These are phyloP conservation scores for Catocala fraxini DNA, from an alignment of 2,888 invertebrate genomes.

Conservation along the genomic window DNA sequence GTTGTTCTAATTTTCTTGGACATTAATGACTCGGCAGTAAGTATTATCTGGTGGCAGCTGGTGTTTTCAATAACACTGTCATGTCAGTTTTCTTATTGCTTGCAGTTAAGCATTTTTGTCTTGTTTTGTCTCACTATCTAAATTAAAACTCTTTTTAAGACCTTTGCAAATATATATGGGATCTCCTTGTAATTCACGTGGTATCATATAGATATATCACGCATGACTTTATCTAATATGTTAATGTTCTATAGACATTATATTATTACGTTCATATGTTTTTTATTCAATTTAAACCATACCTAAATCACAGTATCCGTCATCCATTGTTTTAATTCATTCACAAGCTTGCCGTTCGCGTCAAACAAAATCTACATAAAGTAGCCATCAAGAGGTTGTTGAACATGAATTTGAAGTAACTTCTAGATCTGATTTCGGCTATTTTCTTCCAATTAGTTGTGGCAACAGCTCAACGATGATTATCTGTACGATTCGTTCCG, in stretches of 20 bases:
- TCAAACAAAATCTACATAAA: conserved; percentile 8
- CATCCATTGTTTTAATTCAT: neutral
- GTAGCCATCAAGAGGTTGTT: conserved; percentile 2
- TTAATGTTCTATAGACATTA: too few relatives aligned
- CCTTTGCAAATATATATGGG: too few relatives aligned
- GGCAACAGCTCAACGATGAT: conserved; percentile 65
- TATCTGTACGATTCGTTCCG: conserved; percentile 72
- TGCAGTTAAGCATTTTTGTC: too few relatives aligned
- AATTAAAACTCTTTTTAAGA: too few relatives aligned
- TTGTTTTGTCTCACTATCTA: too few relatives aligned
- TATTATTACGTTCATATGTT: too few relatives aligned
- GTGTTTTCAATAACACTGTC: too few relatives aligned
- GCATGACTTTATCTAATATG: too few relatives aligned
- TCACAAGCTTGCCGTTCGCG: neutral
- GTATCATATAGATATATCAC: too few relatives aligned
- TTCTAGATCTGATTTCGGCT: conserved; percentile 48
- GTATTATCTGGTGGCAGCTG: neutral
- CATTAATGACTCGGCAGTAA: neutral
- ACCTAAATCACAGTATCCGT: neutral
- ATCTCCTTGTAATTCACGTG: too few relatives aligned
- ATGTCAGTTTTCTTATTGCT: too few relatives aligned
- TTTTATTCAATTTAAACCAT: neutral
- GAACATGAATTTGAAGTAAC: conserved; percentile 19
- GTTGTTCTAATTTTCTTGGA: conserved; percentile 7
- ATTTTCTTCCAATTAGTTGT: conserved; percentile 54